Base-by-base conservation (phyloP, 2,888 invertebrate species). In the Latrodectus hesperus region DNA sequence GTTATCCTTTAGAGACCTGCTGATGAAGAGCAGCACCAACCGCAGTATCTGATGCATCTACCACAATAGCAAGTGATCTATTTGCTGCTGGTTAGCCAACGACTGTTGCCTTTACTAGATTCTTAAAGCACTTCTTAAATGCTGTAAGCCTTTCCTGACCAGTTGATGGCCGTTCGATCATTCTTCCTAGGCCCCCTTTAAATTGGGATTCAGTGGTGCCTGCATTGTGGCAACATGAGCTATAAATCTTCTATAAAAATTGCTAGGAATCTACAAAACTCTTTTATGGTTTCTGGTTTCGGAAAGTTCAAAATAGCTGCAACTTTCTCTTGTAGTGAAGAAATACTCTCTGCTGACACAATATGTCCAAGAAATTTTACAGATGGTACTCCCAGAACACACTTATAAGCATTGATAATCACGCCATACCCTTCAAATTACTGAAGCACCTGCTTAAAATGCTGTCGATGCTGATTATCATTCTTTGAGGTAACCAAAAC, bases 41-140 rank as follows among this genome's bases (percentile, higher is more conserved):
- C 9, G 6, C 17, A 16, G 1, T n/a, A 65, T 65, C 17, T 65
- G 65, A 65, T 16, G 65, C 65, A 65, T 65, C 65, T 16, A 9
- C n/a, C 1, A 12, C 10, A 11, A 65, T 16, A 16, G 65, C 14
- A 16, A 65, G 6, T n/a, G 16, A n/a, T 65, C 1, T 1, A 16
- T 65, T n/a, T 16, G 17, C 9, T 16, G 10, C n/a, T 17, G 65
- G 65, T 16, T 65, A n/a, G 17, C 9, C 10, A 1, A 65, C 14
- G 9, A 65, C n/a, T 16, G 65, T n/a, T 1, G 17, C 65, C 10
- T 65, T 5, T n/a, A n/a, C 65, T 16, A 16, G 16, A 5, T 65
- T 17, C n/a, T 65, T 65, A 49, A 78, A 88, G 76, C 26, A 82
- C 2, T 49, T n/a, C 49, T 77, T 64, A 70, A 88, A 89, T 49